Percentiles rank a stretch among this genome's conserved stretches.
These are phyloP conservation scores for Danio jaintianensis DNA, from an alignment of 2,797 vertebrate genomes.

Conservation along the genomic window DNA sequence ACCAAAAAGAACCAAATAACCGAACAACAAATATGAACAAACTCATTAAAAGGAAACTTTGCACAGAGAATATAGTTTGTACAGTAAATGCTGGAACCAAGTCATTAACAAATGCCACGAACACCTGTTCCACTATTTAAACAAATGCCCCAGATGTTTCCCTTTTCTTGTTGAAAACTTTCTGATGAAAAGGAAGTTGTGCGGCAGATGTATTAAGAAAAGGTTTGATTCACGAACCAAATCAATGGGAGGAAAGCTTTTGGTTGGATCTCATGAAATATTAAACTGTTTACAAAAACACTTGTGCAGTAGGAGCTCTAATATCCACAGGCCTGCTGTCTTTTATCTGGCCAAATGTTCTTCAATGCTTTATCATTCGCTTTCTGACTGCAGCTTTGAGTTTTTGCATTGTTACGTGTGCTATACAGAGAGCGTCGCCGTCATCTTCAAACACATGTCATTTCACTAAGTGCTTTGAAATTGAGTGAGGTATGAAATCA, in stretches of 20 bases:
- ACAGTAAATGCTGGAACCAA: neutral
- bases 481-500: constrained; percentile 46
- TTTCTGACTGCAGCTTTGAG: constrained; percentile 41
- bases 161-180: neutral
- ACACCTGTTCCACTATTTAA: neutral
- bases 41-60: neutral
- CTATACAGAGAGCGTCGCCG: constrained; percentile 22
- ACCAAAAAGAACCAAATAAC: no score
- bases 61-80: neutral
- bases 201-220: constrained; percentile 24
- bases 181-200: neutral
- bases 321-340: constrained; percentile 33
- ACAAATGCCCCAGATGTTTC: constrained; percentile 3
- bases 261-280: constrained; percentile 37
- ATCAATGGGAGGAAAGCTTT: constrained; percentile 42
- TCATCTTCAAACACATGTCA: constrained; percentile 53
- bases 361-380: constrained; percentile 13
- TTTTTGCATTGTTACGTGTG: constrained; percentile 35
- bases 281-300: constrained; percentile 54
- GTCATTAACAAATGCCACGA: neutral
- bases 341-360: constrained; percentile 37
- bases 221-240: constrained; percentile 13
- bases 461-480: constrained; percentile 61
- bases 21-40: no score
- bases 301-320: constrained; percentile 23